Conservation (phyloP, 2,113 vertebrate species). For the Megaceryle maxima region DNA sequence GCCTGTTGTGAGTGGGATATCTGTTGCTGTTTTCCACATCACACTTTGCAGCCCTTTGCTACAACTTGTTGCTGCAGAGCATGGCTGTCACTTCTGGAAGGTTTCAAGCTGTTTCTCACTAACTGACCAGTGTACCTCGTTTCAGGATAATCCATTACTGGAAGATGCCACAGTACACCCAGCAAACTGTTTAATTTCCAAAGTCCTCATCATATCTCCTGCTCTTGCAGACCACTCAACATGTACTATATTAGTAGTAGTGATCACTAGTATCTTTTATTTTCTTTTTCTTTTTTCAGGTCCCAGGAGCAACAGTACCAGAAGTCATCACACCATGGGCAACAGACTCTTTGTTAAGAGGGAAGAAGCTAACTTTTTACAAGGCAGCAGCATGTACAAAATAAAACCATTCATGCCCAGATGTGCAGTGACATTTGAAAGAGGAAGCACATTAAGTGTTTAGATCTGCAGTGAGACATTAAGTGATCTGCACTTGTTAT, state of each 20-base stretch:
- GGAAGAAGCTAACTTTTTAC: background rate
- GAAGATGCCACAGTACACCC: background rate
- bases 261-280: background rate
- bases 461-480: background rate
- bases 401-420: background rate
- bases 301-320: background rate
- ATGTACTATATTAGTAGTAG: background rate
- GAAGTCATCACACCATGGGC: fast-evolving
- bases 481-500: background rate
- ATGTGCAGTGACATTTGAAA: constrained; percentile 1
- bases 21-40: background rate
- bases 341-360: background rate
- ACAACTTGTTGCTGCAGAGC: background rate
- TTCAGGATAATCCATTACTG: background rate
- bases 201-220: background rate
- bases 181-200: background rate
- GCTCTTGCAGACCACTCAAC: background rate
- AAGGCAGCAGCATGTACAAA: background rate
- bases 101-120: background rate
- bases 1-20: background rate
- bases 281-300: background rate
- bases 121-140: background rate
- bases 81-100: background rate
- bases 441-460: background rate
- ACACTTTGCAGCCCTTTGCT: background rate